phyloP scores from a whole-genome alignment of 2,113 vertebrate species.

The Cyanoderma ruficeps region DNA sequence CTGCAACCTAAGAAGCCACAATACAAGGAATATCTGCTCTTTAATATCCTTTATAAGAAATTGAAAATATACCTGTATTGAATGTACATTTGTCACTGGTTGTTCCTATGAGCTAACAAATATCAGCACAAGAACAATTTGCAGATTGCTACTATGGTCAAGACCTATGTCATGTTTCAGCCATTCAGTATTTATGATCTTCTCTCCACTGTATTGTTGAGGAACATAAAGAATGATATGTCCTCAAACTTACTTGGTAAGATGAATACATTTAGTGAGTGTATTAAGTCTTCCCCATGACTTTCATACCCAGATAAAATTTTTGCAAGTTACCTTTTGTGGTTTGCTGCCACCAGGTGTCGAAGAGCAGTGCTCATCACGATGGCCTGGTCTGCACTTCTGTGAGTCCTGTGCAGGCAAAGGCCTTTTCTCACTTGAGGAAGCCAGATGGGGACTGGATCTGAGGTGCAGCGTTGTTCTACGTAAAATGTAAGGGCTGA shows the following conservation, averaged over 20 bases:
- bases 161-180: neutral
- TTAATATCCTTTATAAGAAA: neutral
- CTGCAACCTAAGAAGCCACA: neutral
- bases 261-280: neutral
- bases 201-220: neutral
- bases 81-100: neutral
- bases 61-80: neutral
- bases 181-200: neutral
- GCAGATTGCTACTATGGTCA: neutral
- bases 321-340: constrained; percentile 70
- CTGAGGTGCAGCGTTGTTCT: constrained; percentile 75
- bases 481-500: constrained; percentile 79
- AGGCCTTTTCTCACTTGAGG: constrained; percentile 34
- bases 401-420: neutral
- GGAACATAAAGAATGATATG: neutral
- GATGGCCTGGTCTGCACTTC: constrained; percentile 39
- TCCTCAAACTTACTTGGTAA: neutral
- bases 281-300: neutral
- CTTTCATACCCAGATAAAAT: neutral
- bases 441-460: constrained; percentile 74
- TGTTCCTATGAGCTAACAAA: neutral
- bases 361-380: neutral
- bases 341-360: constrained; percentile 80
- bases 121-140: neutral
- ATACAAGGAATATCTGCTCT: neutral